Base-by-base conservation (phyloP, 2,797 vertebrate species). In the Odontamblyopus lacepedii region DNA sequence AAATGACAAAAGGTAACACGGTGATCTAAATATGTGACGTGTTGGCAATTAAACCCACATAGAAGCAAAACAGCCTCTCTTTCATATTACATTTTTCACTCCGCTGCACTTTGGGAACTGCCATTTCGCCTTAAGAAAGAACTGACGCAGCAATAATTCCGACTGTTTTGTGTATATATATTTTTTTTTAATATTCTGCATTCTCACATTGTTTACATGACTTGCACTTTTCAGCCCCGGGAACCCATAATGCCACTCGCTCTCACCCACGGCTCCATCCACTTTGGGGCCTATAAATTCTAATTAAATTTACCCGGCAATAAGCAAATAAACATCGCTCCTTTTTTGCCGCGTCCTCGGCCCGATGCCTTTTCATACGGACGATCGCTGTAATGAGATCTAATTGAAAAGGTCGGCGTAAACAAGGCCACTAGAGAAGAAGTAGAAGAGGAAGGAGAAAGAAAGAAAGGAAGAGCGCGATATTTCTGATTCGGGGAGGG, bases 341-440 rank as follows among this genome's bases (percentile, higher is more conserved):
- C 44, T 64, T 64, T 64, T 64, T 44, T 38, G 26, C n/a, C 19
- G n/a, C 62, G 5, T 63, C 62, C 62, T 63, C 8, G 32, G 32
- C 35, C 18, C 41, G 62, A 63, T 41, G n/a, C 4, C 12, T 61
- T 64, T 48, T 64, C 63, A 48, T 44, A 64, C 41, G 26, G 13
- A 64, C n/a, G 63, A n/a, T 23, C 29, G 38, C 8, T 13, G 62
- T 64, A 48, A 64, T 64, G 38, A 64, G 35, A 44, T 44, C 11
- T 64, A 64, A 64, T 64, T 64, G 35, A 44, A 64, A 64, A 64
- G 63, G 63, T 64, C 13, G 41, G 63, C 32, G n/a, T n/a, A 62
- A 32, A 62, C 60, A 30, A 61, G 60, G 30, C 18, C 7, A 8
- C 35, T 38, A 2, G 35, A 38, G 35, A 38, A 38, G 8, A 38